These are phyloP conservation scores for Montipora capitata DNA, from an alignment of 92 coral and sea anemone species.

Conservation along the genomic window DNA sequence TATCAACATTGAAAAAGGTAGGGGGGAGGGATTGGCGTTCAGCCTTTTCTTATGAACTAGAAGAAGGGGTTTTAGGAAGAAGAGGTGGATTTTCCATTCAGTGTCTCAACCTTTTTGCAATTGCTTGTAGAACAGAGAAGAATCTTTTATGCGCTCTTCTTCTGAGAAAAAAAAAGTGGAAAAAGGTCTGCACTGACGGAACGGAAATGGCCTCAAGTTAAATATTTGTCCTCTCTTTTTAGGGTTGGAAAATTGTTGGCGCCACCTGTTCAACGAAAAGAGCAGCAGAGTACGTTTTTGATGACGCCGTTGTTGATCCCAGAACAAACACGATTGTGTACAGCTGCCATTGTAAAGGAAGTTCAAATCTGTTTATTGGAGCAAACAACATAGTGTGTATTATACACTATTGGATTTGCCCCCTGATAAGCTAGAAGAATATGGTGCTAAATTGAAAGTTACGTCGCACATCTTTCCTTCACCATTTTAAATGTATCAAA, in stretches of 20 bases:
- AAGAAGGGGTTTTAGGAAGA: too few species aligned
- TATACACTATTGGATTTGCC: slow-evolving; percentile 86
- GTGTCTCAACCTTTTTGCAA: too few species aligned
- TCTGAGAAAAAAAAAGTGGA: too few species aligned
- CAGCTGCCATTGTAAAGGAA: slow-evolving; percentile 75
- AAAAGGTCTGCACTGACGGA: too few species aligned
- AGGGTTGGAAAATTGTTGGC: slow-evolving; percentile 80
- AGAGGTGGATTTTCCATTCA: too few species aligned
- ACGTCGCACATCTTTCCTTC: background rate
- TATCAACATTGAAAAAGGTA: too few species aligned
- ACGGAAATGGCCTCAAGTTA: background rate
- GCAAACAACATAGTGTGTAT: slow-evolving; percentile 51
- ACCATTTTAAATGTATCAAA: too few species aligned
- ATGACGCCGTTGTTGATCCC: slow-evolving; percentile 27
- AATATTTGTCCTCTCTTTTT: background rate
- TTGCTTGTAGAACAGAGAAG: too few species aligned
- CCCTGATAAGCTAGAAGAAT: slow-evolving; percentile 34
- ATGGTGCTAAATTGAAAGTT: background rate
- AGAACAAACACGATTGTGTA: slow-evolving; percentile 33
- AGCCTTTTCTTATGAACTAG: too few species aligned
- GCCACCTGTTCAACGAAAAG: slow-evolving; percentile 76
- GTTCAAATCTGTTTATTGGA: slow-evolving; percentile 43
- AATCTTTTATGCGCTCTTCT: too few species aligned
- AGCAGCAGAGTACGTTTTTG: slow-evolving; percentile 73
- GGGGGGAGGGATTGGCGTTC: too few species aligned